These are phyloP conservation scores for Hipposideros armiger DNA, from an alignment of 2,113 vertebrate genomes.

Conservation along the genomic window DNA sequence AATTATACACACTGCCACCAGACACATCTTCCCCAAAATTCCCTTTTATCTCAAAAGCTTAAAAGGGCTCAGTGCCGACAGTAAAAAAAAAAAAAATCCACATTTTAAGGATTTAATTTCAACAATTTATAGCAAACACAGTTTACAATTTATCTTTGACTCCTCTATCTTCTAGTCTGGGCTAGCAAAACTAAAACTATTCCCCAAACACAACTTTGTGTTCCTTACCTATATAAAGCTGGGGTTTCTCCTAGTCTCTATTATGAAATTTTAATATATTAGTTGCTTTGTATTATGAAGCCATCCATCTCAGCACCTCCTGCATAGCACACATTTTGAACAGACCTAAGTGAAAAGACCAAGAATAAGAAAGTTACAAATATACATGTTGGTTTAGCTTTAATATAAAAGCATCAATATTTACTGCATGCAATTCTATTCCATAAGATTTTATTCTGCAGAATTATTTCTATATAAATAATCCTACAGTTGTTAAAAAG, in stretches of 20 bases:
- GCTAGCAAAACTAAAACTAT: neutral
- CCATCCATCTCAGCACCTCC: neutral
- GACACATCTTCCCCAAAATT: neutral
- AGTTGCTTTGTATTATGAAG: neutral
- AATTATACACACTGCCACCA: neutral
- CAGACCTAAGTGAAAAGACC: neutral
- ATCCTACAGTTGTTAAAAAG: neutral
- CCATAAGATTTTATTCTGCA: neutral
- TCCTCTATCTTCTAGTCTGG: neutral
- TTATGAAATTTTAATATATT: neutral
- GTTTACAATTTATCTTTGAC: conserved; percentile 9
- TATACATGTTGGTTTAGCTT: neutral
- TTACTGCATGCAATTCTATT: neutral
- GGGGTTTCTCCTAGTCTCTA: neutral
- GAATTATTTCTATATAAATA: neutral
- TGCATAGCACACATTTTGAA: neutral
- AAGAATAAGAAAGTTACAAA: neutral
- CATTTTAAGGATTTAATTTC: conserved; percentile 13
- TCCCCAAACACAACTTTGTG: neutral
- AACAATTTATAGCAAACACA: neutral
- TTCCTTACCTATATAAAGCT: neutral
- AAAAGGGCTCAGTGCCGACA: neutral
- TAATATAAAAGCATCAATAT: conserved; percentile 9
- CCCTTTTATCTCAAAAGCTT: neutral
- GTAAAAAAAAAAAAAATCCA: neutral